These are phyloP conservation scores for Bos indicus DNA, from an alignment of 2,113 vertebrate genomes.

Conservation along the genomic window DNA sequence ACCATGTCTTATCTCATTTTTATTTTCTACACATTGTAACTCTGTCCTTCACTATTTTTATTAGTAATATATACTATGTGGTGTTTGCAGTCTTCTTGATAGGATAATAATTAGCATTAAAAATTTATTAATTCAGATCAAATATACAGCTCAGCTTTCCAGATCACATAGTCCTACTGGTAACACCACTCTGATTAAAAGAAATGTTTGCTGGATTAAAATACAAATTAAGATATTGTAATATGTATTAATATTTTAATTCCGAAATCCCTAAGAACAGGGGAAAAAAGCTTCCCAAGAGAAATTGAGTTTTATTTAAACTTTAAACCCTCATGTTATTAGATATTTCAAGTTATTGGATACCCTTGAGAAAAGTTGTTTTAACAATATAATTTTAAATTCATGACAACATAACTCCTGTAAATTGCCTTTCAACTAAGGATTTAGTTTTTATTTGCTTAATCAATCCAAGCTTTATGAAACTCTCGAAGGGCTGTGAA, in stretches of 20 bases:
- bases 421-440: conserved; percentile 69
- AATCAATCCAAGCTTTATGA: conserved; percentile 71
- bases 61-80: not conserved
- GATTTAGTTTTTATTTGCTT: conserved; percentile 73
- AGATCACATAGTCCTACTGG: not conserved
- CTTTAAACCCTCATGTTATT: conserved; percentile 22
- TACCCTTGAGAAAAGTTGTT: conserved; percentile 67
- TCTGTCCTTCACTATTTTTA: not conserved
- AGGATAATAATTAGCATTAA: conserved; percentile 17
- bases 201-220: not conserved
- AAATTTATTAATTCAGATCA: not conserved
- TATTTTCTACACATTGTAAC: not conserved
- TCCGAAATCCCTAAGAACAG: not conserved
- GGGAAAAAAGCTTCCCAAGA: not conserved
- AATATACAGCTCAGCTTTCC: not conserved
- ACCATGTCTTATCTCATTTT: not conserved
- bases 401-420: conserved; percentile 53
- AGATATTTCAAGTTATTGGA: conserved; percentile 49
- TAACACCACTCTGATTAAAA: conserved; percentile 20
- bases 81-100: not conserved
- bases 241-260: conserved; percentile 24
- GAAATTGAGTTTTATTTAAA: conserved; percentile 56
- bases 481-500: conserved; percentile 56
- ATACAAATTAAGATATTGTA: conserved; percentile 31
- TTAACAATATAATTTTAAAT: conserved; percentile 71